These are phyloP conservation scores for Hyperoplus immaculatus DNA, from an alignment of 2,797 vertebrate species.

Conservation along the genomic window DNA sequence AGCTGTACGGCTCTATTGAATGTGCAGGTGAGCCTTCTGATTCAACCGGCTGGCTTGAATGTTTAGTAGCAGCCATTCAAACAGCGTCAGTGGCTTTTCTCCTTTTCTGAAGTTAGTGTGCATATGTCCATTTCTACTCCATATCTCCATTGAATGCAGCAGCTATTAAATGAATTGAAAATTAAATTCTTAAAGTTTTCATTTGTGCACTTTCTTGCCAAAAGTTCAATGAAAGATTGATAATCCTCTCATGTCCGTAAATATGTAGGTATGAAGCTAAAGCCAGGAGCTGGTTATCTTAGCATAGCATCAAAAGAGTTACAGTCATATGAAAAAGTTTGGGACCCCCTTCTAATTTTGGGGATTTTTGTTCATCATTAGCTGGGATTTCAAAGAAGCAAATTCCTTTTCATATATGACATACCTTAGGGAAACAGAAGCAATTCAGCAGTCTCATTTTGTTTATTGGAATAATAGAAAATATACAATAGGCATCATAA, in stretches of 20 bases:
- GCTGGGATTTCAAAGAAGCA: no score
- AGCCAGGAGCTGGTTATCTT: neutral
- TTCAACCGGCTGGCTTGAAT: neutral
- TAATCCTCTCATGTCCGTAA: neutral
- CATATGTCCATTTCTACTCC: neutral
- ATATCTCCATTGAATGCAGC: neutral
- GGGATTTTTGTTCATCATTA: no score
- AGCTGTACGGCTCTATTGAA: conserved; percentile 2
- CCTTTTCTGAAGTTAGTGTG: neutral
- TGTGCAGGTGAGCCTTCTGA: neutral
- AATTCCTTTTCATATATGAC: no score
- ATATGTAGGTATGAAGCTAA: neutral
- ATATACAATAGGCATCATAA: no score
- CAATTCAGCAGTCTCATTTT: no score
- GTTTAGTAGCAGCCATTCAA: conserved; percentile 1
- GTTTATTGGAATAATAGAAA: no score
- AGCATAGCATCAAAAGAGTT: neutral
- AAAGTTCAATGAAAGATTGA: neutral
- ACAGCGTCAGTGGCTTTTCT: neutral
- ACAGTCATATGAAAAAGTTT: no score
- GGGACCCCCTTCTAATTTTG: no score
- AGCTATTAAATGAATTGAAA: neutral
- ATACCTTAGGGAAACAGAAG: no score
- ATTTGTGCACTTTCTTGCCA: no score
- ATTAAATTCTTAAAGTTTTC: no score